phyloP scores from a whole-genome alignment of 1,140 invertebrate genomes.

The Heliconius hermathena region DNA sequence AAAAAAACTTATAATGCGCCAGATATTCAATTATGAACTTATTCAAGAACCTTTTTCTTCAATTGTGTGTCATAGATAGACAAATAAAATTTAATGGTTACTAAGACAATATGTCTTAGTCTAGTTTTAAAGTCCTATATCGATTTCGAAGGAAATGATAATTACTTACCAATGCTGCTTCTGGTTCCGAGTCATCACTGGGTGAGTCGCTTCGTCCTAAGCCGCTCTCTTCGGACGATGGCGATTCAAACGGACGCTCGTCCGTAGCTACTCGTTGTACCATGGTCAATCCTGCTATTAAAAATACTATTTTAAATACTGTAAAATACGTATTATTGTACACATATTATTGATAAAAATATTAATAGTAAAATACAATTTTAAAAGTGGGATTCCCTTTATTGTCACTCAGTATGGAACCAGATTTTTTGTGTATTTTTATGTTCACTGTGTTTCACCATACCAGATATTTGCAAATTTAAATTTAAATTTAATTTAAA shows the following conservation, averaged over 20 bases:
- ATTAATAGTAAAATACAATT: too few relatives aligned
- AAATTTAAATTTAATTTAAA: too few relatives aligned
- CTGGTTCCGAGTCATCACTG: conserved; percentile 67
- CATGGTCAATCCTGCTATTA: conserved; percentile 60
- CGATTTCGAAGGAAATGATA: background rate
- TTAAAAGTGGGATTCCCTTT: too few relatives aligned
- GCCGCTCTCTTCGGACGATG: conserved; percentile 73
- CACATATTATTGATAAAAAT: background rate
- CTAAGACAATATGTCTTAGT: too few relatives aligned
- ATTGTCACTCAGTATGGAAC: too few relatives aligned
- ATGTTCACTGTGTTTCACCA: too few relatives aligned
- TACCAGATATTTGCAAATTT: too few relatives aligned
- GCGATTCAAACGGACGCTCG: conserved; percentile 73
- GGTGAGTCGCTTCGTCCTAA: conserved; percentile 67
- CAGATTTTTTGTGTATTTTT: too few relatives aligned
- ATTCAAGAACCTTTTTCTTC: too few relatives aligned
- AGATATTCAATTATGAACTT: background rate
- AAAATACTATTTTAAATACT: conserved; percentile 23
- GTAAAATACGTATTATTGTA: background rate
- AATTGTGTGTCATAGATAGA: too few relatives aligned
- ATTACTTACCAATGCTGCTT: conserved; percentile 68
- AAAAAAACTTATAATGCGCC: conserved; percentile 11
- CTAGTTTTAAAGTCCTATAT: background rate
- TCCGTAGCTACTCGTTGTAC: conserved; percentile 72
- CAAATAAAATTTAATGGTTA: too few relatives aligned